Base-by-base conservation (phyloP, 2,113 vertebrate species). In the Hippocampus abdominalis region DNA sequence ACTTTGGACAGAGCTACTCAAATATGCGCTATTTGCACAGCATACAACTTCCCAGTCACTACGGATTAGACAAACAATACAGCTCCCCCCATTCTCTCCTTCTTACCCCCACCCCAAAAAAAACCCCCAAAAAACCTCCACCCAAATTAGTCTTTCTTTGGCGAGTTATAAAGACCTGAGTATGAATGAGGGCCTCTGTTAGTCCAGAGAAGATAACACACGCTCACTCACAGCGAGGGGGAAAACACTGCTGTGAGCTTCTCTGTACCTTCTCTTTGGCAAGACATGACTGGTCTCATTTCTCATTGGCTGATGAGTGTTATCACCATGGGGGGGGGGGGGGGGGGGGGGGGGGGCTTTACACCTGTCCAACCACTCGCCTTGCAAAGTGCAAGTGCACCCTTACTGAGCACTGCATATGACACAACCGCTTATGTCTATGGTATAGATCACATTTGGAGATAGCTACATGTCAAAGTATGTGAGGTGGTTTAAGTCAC, bases 1-100 rank as follows among this genome's bases (percentile, higher is more conserved):
- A 81, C 85, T 85, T 79, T 71, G 21, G 74, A 72, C 80, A 74
- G 86, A 79, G 80, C 87, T 88, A 77, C 89, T 89, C 82, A 92
- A 90, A 92, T 88, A 90, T 89, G 87, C 86, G 72, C 69, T 90
- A 89, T 91, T 89, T 92, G 89, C 87, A 87, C 87, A 88, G 81
- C 75, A 87, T 89, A 91, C 87, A 89, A 89, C 89, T 91, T 91
- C 87, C 88, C 87, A 90, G 90, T 92, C 85, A 90, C 81, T 86
- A 82, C 78, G 86, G 88, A 91, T 91, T 92, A 91, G 81, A 77
- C 88, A 90, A 91, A 91, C 87, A 90, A 92, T 91, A 75, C 84
- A 49, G 73, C 82, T 79, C 79, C 82, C 84, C 84, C 83, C 18
- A 80, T 64, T 54, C 74, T 77, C 75, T 79, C 84, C 77, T 84